Evolutionary conservation across 1,140 invertebrate species (phyloP), one percentile per base, ranked within the genome.

Genomic region (Carposina sasakii): DNA sequence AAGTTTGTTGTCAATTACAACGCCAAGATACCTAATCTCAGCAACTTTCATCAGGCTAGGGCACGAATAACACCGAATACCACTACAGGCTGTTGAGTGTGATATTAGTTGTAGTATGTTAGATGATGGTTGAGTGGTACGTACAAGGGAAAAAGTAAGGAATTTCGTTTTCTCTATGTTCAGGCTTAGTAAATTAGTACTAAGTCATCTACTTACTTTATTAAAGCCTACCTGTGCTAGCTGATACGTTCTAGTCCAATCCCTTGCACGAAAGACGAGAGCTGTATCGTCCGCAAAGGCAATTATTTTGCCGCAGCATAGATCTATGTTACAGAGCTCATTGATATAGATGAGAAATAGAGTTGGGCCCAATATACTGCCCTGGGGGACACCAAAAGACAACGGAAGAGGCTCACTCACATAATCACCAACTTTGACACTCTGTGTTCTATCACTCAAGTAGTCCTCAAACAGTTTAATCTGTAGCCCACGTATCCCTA

Each of bases 401-500:
- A 26, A 30, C 2, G 30, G n/a, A 1, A 24, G 12, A 10, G n/a
- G 40, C 1, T 36, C 26, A 26, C 48, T 51, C 3, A 39, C 1
- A 15, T 3, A 36, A 12, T 51, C n/a, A 20, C 26, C 19, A 21
- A 51, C 44, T 42, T 24, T 51, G 8, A 44, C 41, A 10, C 21
- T 15, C 28, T 43, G 39, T 6, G 30, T 24, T 16, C 48, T 33
- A 1, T 10, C 20, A 1, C 8, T 19, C 20, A 50, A n/a, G 21
- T 50, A 50, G 3, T 22, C 13, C 9, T 23, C 1, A 24, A 47
- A 47, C 5, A 47, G 33, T 23, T 24, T 15, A 4, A 42, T 19
- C 15, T 49, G 37, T 2, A 10, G 31, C 21, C 48, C 41, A 3
- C 48, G 13, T 3, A 52, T 52, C 8, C 49, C 49, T 8, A 52